Evolutionary conservation across 2,888 invertebrate genomes (phyloP).

Genomic region (Poecilobothrus nobilitatus): DNA sequence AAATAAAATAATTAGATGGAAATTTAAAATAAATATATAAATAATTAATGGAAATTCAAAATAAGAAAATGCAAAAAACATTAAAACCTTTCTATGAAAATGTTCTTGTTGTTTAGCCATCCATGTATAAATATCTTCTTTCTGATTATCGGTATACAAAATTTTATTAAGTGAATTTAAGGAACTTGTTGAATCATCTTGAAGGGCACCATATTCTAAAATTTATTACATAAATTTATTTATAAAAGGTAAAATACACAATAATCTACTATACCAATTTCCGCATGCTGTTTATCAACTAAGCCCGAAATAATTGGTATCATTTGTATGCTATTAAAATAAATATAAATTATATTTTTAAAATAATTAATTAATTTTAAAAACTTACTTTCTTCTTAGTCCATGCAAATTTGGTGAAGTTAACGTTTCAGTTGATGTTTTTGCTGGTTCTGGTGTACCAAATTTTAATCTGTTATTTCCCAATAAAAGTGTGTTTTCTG

Average conservation of each 20-base stretch:
- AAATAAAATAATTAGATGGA: neutral
- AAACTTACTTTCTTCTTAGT: conserved; percentile 36
- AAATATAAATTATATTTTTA: conserved; percentile 8
- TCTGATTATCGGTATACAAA: conserved; percentile 48
- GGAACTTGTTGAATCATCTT: conserved; percentile 64
- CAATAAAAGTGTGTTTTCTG: conserved; percentile 45
- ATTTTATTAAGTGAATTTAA: conserved; percentile 42
- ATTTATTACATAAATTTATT: neutral
- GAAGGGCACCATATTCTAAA: conserved; percentile 64
- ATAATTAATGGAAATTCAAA: conserved; percentile 19
- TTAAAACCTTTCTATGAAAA: conserved; percentile 33
- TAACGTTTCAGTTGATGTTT: conserved; percentile 35
- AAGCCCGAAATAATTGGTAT: conserved; percentile 43
- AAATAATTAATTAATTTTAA: neutral
- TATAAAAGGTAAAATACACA: no score
- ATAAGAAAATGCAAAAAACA: neutral
- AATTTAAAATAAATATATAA: no score
- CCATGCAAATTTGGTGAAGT: conserved; percentile 39
- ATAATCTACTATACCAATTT: conserved; percentile 33
- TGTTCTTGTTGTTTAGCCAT: conserved; percentile 81
- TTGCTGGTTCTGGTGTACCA: conserved; percentile 28
- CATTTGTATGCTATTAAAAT: conserved; percentile 40
- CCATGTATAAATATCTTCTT: conserved; percentile 92
- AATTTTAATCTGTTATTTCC: conserved; percentile 29
- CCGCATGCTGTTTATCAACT: conserved; percentile 42